Conservation (phyloP, 2,113 vertebrate species). For the Cyphomyrus plagiostoma region DNA sequence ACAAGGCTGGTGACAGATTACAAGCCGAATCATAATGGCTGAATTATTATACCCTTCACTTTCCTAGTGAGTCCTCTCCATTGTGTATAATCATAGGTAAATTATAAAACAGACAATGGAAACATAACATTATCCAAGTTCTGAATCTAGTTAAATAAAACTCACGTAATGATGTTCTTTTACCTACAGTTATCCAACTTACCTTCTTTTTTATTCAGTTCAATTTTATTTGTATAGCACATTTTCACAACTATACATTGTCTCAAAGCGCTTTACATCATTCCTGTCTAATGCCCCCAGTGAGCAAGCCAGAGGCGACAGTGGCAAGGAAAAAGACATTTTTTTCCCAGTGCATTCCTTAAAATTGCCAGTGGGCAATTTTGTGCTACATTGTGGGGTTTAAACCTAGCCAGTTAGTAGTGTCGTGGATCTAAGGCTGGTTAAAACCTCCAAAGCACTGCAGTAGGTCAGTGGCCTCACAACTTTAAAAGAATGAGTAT, state of each 20-base stretch:
- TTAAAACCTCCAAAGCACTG: not conserved
- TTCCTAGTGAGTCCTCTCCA: not conserved
- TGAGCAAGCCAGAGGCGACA: too few species aligned
- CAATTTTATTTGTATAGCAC: too few species aligned
- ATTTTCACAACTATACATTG: too few species aligned
- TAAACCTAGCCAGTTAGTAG: not conserved
- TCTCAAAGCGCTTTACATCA: too few species aligned
- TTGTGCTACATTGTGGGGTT: not conserved
- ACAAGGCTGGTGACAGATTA: not conserved
- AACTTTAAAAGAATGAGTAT: not conserved
- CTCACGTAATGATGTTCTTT: not conserved
- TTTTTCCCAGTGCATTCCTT: not conserved
- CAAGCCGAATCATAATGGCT: not conserved
- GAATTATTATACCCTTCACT: not conserved
- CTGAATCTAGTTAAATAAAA: not conserved
- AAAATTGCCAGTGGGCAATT: not conserved
- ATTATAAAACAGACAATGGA: not conserved
- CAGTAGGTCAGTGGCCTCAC: not conserved
- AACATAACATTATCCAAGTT: not conserved
- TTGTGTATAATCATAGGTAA: not conserved
- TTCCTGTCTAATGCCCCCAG: too few species aligned
- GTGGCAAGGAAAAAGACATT: too few species aligned
- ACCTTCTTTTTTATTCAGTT: not conserved
- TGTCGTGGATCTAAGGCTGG: not conserved
- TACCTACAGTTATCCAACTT: not conserved